Evolutionary conservation across 2,113 vertebrate species (phyloP).

Genomic region (Ovis canadensis): DNA sequence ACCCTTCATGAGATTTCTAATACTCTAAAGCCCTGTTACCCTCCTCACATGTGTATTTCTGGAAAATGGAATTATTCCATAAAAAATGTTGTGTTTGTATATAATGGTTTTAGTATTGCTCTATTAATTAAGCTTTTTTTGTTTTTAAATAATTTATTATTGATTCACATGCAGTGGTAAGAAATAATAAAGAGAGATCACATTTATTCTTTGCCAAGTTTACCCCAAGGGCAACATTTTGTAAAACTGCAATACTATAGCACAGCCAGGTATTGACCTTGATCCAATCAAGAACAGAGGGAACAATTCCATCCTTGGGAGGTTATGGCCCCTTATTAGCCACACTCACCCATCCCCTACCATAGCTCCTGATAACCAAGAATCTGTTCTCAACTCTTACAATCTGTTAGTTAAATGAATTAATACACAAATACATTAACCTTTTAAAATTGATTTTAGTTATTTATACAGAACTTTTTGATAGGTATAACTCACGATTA

Average conservation of each 20-base stretch:
- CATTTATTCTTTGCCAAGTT: neutral
- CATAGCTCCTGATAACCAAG: neutral
- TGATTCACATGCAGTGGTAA: neutral
- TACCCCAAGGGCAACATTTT: neutral
- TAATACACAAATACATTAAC: neutral
- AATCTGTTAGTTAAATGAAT: neutral
- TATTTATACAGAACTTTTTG: neutral
- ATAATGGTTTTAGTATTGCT: neutral
- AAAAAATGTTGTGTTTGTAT: neutral
- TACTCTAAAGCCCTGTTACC: neutral
- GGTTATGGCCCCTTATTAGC: neutral
- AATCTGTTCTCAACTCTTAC: neutral
- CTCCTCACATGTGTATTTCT: neutral
- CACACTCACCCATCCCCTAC: neutral
- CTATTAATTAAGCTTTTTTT: neutral
- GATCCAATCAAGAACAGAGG: neutral
- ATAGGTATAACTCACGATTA: neutral
- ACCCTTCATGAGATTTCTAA: neutral
- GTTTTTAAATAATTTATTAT: neutral
- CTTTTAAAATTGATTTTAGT: neutral
- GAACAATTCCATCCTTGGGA: neutral
- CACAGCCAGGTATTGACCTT: neutral
- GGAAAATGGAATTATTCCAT: neutral
- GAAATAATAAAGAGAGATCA: neutral
- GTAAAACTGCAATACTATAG: neutral